Percentiles rank a stretch among this genome's conserved stretches.
Conservation (phyloP, 2,888 invertebrate species). For the Keiferia lycopersicella region DNA sequence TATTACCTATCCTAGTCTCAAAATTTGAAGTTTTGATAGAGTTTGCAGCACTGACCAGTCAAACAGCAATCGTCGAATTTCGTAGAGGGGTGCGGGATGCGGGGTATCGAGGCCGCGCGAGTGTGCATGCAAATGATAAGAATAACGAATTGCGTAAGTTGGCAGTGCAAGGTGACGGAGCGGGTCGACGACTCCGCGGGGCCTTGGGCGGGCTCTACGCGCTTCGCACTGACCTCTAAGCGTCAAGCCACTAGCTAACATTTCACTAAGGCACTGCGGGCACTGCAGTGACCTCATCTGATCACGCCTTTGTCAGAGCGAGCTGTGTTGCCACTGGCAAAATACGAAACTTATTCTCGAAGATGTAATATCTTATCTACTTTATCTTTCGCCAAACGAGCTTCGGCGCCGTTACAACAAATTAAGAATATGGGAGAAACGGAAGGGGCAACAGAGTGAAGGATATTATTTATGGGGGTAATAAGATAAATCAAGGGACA, state of each 20-base stretch:
- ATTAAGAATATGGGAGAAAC: constrained; percentile 14
- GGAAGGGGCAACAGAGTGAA: not conserved
- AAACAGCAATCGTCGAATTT: constrained; percentile 52
- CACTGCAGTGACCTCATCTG: not conserved
- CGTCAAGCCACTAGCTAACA: constrained; percentile 60
- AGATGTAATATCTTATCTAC: not conserved
- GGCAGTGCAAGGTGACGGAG: constrained; percentile 73
- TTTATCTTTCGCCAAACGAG: not conserved
- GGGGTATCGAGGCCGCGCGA: constrained; percentile 66
- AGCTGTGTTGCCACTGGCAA: not conserved
- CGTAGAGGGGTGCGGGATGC: constrained; percentile 61
- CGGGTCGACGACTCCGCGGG: constrained; percentile 75
- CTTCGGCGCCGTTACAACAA: constrained; percentile 3
- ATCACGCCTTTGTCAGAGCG: not conserved
- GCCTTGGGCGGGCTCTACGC: constrained; percentile 72
- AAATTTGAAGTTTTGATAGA: not conserved
- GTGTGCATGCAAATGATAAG: constrained; percentile 77
- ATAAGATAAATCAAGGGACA: constrained; percentile 11
- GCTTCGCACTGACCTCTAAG: constrained; percentile 63
- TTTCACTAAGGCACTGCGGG: constrained; percentile 31
- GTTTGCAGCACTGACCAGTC: not conserved
- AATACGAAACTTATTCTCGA: not conserved
- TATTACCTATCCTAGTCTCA: too few relatives aligned
- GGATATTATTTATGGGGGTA: constrained; percentile 7
- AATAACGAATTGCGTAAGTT: constrained; percentile 79